Conservation (phyloP, 2,797 vertebrate genomes). For the Scarus forsteni region DNA sequence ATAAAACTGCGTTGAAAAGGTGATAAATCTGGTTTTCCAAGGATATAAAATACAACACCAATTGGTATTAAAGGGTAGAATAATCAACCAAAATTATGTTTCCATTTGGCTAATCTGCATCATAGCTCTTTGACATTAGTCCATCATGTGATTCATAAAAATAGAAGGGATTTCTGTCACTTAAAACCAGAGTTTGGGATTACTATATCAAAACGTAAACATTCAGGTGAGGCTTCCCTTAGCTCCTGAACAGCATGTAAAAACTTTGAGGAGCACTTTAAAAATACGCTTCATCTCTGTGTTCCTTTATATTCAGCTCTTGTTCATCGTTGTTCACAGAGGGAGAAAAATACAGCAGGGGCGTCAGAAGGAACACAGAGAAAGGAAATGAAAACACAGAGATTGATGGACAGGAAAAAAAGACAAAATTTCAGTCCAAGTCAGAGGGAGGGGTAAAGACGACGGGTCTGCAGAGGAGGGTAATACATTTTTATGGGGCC, state of each 20-base stretch:
- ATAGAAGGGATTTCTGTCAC: background rate
- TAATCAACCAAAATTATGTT: too few relatives aligned
- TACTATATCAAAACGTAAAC: background rate
- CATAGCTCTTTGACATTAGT: too few relatives aligned
- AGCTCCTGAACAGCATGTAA: conserved; percentile 14
- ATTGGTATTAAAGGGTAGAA: too few relatives aligned
- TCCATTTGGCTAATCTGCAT: too few relatives aligned
- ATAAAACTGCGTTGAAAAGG: too few relatives aligned
- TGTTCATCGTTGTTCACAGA: conserved; percentile 7
- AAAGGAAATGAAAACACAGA: conserved; percentile 40
- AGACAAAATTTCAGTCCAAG: conserved; percentile 48
- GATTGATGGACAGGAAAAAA: conserved; percentile 62
- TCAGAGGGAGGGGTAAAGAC: conserved; percentile 26
- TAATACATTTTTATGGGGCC: conserved; percentile 76
- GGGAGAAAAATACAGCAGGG: conserved; percentile 31
- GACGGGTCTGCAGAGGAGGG: conserved; percentile 48
- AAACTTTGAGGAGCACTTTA: conserved; percentile 15
- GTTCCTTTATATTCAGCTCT: conserved; percentile 43
- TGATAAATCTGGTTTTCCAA: too few relatives aligned
- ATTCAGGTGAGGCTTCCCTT: conserved; percentile 5
- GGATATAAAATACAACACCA: too few relatives aligned
- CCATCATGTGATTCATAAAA: too few relatives aligned
- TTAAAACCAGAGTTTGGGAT: background rate
- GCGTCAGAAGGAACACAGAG: conserved; percentile 27
- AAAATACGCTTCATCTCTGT: conserved; percentile 22